A percentile compares a stretch with the other conserved stretches of the same genome.
phyloP scores from a whole-genome alignment of 2,113 vertebrate genomes.

The Cairina moschata region DNA sequence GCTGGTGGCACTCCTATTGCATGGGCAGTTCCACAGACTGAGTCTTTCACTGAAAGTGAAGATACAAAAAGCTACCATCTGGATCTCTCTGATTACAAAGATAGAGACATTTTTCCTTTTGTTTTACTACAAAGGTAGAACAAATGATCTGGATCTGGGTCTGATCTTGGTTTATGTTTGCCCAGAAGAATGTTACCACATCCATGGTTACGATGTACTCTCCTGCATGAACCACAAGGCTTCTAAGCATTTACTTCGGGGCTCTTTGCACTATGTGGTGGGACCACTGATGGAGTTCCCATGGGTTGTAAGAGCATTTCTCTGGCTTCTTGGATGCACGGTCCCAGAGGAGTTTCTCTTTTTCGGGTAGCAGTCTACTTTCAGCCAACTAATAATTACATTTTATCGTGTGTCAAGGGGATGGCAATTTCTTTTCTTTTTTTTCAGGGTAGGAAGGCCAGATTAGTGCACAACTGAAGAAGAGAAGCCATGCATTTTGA shows the following conservation, averaged over 20 bases:
- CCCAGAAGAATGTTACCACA: background rate
- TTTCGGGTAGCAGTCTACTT: background rate
- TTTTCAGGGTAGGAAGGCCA: background rate
- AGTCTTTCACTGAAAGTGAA: background rate
- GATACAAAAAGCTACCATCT: background rate
- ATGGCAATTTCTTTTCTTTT: background rate
- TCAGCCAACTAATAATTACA: background rate
- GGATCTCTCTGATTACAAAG: background rate
- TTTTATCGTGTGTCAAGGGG: background rate
- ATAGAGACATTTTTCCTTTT: background rate
- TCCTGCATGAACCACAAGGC: background rate
- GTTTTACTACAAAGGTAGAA: background rate
- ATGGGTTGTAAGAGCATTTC: background rate
- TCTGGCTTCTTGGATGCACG: background rate
- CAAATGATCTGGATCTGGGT: background rate
- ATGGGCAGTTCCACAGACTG: background rate
- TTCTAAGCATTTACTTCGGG: background rate
- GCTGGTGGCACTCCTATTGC: background rate
- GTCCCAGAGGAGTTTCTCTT: background rate
- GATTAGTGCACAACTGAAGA: background rate
- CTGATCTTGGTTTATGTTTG: background rate
- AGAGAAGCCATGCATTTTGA: background rate
- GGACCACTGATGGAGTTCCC: background rate
- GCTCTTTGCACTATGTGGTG: background rate
- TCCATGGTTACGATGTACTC: background rate